Evolutionary conservation across 2,113 vertebrate species (phyloP).

Genomic region (Ptychochromis oligacanthus): DNA sequence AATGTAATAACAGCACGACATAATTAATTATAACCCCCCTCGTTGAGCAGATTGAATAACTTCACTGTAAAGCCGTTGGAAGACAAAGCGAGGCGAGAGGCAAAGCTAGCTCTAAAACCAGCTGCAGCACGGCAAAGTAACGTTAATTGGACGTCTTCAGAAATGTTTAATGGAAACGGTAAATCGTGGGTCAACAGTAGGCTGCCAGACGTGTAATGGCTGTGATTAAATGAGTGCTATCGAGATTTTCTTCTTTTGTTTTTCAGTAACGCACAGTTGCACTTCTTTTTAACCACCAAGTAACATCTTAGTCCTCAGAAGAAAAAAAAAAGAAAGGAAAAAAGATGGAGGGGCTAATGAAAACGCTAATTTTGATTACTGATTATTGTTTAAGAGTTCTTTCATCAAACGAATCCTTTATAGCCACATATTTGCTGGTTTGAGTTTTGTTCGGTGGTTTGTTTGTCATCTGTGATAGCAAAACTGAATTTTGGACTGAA

Average conservation of each 20-base stretch:
- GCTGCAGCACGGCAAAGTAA: background rate
- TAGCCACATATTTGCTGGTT: background rate
- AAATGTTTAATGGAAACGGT: background rate
- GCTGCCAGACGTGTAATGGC: background rate
- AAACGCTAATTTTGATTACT: background rate
- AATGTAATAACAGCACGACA: background rate
- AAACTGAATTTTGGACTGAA: too few species aligned
- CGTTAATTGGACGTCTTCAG: background rate
- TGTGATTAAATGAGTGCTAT: background rate
- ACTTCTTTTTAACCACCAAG: background rate
- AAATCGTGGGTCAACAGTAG: background rate
- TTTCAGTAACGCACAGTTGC: background rate
- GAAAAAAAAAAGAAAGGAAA: too few species aligned
- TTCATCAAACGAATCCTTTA: background rate
- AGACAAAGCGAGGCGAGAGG: constrained; percentile 46
- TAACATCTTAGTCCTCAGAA: background rate
- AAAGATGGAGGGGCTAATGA: too few species aligned
- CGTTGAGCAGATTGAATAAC: background rate
- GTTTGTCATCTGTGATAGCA: background rate
- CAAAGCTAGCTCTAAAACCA: background rate
- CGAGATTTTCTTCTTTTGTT: background rate
- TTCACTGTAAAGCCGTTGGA: background rate
- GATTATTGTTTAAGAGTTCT: background rate
- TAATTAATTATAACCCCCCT: background rate
- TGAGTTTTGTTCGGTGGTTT: background rate